Evolutionary conservation across 2,797 vertebrate species (phyloP).

Genomic region (Momotus momota): DNA sequence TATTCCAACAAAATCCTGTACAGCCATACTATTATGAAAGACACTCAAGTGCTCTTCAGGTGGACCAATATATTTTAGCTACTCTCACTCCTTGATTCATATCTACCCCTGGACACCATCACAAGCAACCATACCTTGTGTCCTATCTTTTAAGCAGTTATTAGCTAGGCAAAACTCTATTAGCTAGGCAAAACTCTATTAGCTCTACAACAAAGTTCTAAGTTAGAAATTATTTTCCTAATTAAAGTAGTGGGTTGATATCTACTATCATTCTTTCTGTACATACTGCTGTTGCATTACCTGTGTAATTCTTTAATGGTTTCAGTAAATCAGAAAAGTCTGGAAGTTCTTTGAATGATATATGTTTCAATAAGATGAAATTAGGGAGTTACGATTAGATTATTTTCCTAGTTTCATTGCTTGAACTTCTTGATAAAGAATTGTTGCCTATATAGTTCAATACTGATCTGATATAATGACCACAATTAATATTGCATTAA

Average conservation of each 20-base stretch:
- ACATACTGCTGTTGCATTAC: neutral
- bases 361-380: neutral
- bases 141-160: neutral
- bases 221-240: neutral
- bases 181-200: neutral
- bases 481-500: conserved; percentile 8
- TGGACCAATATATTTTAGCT: neutral
- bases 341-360: neutral
- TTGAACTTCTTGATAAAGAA: neutral
- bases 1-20: neutral
- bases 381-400: neutral
- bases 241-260: neutral
- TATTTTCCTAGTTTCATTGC: neutral
- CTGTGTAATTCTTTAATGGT: neutral
- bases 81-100: neutral
- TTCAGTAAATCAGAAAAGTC: neutral
- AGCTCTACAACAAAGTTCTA: neutral
- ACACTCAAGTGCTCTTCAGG: neutral
- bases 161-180: neutral
- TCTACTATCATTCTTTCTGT: neutral
- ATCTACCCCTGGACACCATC: neutral
- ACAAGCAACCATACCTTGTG: neutral
- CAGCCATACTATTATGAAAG: neutral
- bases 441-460: neutral
- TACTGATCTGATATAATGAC: neutral